Evolutionary conservation across 2,113 vertebrate genomes (phyloP).

Genomic region (Verasper variegatus): DNA sequence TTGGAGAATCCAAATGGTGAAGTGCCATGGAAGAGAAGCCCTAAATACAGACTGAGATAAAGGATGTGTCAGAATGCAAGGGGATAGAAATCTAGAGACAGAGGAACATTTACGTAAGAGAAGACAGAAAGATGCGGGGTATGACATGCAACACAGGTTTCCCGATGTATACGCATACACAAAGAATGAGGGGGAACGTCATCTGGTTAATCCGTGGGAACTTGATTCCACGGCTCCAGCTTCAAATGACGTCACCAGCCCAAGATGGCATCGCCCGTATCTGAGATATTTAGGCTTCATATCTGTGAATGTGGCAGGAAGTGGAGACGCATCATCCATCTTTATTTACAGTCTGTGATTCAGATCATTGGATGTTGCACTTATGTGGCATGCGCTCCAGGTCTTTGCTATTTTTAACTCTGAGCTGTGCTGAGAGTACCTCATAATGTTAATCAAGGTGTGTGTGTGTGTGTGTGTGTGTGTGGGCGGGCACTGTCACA

Average conservation of each 20-base stretch:
- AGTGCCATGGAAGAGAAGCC: slow-evolving; percentile 43
- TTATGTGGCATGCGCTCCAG: background rate
- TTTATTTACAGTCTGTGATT: background rate
- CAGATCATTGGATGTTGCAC: background rate
- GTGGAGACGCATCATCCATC: background rate
- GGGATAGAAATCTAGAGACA: slow-evolving; percentile 29
- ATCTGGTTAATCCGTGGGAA: too few species aligned
- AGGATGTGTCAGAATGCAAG: slow-evolving; percentile 28
- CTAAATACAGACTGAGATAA: slow-evolving; percentile 33
- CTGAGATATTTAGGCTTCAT: background rate
- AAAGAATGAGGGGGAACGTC: background rate
- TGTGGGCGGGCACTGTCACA: slow-evolving; percentile 34
- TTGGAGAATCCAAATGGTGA: slow-evolving; percentile 24
- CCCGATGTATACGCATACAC: background rate
- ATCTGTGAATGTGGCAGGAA: background rate
- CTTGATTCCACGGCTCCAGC: background rate
- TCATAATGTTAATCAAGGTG: slow-evolving; percentile 25
- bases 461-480: background rate
- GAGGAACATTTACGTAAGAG: slow-evolving; percentile 18
- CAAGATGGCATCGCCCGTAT: background rate
- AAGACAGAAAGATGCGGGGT: background rate
- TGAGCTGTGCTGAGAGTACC: slow-evolving; percentile 11
- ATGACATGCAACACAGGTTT: background rate
- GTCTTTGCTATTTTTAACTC: slow-evolving; percentile 18
- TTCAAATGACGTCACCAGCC: background rate